phyloP scores from a whole-genome alignment of 2,113 vertebrate genomes.

The Chascanopsetta lugubris region DNA sequence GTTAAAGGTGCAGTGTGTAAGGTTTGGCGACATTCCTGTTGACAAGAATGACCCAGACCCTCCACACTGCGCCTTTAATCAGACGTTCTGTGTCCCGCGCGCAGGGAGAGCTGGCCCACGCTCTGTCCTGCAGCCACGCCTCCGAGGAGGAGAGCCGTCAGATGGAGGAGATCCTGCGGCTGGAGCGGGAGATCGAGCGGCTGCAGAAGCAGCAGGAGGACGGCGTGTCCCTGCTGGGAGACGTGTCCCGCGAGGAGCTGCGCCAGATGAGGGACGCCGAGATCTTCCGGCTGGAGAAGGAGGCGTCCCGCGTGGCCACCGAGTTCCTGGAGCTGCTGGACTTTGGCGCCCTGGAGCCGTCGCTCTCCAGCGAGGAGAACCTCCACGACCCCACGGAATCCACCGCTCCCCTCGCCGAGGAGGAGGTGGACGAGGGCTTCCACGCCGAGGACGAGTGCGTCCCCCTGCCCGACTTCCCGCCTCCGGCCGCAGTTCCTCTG shows the following conservation, averaged over 20 bases:
- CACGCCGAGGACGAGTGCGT: constrained; percentile 84
- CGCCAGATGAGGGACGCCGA: constrained; percentile 85
- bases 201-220: constrained; percentile 88
- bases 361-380: constrained; percentile 86
- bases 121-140: constrained; percentile 59
- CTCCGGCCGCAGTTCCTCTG: constrained; percentile 62
- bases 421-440: constrained; percentile 89
- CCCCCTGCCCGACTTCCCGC: constrained; percentile 76
- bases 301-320: constrained; percentile 89
- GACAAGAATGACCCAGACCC: no score
- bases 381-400: constrained; percentile 83
- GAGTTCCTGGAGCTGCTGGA: constrained; percentile 91
- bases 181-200: constrained; percentile 91
- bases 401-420: constrained; percentile 84
- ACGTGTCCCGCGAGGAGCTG: constrained; percentile 83
- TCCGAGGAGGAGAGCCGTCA: constrained; percentile 89
- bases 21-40: no score
- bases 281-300: constrained; percentile 88
- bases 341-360: constrained; percentile 86
- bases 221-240: constrained; percentile 85
- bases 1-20: no score
- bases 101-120: constrained; percentile 64
- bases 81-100: not conserved
- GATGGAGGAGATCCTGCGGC: constrained; percentile 91
- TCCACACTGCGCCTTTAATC: no score